Evolutionary conservation across 2,888 invertebrate species (phyloP).

Genomic region (Volucella inanis): DNA sequence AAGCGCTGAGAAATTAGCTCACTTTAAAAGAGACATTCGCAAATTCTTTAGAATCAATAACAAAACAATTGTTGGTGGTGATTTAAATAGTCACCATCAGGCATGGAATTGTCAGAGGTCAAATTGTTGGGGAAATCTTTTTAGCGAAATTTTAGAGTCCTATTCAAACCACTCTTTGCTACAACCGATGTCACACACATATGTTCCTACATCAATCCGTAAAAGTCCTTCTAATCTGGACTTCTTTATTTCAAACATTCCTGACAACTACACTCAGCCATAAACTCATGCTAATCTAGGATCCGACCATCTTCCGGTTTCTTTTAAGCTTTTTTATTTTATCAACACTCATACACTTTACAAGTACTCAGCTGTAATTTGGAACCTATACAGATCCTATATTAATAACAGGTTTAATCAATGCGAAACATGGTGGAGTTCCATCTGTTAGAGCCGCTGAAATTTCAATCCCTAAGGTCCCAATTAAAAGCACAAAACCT

Average conservation of each 20-base stretch:
- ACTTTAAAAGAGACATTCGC: too few species aligned
- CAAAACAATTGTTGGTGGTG: too few species aligned
- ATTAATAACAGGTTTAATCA: constrained; percentile 9
- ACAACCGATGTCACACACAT: constrained; percentile 3
- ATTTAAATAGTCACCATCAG: too few species aligned
- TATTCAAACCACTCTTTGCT: too few species aligned
- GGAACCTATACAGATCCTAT: neutral
- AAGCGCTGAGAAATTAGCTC: too few species aligned
- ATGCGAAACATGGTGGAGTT: too few species aligned
- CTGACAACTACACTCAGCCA: constrained; percentile 1
- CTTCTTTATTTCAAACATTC: constrained; percentile 4
- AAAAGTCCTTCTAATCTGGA: constrained; percentile 11
- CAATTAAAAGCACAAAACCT: neutral
- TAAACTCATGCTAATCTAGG: neutral
- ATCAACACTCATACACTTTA: neutral
- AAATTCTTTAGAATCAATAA: too few species aligned
- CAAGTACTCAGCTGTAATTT: constrained; percentile 5
- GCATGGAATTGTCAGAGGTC: too few species aligned
- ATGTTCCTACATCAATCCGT: constrained; percentile 9
- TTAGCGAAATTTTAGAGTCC: too few species aligned
- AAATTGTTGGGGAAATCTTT: too few species aligned
- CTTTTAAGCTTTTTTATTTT: neutral
- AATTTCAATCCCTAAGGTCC: too few species aligned
- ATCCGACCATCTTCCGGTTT: constrained; percentile 17
- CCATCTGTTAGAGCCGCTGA: too few species aligned